Evolutionary conservation across 2,888 invertebrate species (phyloP).

Genomic region (Priocnemis perturbator): DNA sequence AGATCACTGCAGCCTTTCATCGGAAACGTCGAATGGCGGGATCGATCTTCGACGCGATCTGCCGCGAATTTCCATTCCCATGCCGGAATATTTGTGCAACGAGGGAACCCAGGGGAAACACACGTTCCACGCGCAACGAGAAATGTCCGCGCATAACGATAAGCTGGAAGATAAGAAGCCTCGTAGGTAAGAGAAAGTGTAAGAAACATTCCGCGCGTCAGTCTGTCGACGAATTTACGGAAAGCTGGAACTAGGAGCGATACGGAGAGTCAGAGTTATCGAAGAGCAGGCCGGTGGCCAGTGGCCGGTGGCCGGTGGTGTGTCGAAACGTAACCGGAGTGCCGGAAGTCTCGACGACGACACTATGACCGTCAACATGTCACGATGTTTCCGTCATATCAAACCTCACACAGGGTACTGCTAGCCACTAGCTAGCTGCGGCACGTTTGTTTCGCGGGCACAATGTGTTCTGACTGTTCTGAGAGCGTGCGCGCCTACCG

Average conservation of each 20-base stretch:
- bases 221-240: background rate
- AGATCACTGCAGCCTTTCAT: constrained; percentile 31
- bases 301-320: constrained; percentile 14
- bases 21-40: constrained; percentile 27
- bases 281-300: background rate
- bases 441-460: constrained; percentile 22
- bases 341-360: constrained; percentile 38
- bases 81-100: too few species aligned
- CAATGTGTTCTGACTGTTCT: background rate
- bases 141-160: too few species aligned
- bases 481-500: background rate
- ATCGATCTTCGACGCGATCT: background rate
- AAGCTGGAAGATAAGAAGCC: too few species aligned
- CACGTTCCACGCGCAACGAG: too few species aligned
- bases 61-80: too few species aligned
- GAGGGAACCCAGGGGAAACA: too few species aligned
- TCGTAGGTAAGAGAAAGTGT: too few species aligned
- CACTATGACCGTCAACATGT: constrained; percentile 4
- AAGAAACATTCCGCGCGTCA: background rate
- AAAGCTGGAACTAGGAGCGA: constrained; percentile 9
- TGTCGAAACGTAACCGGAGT: constrained; percentile 46
- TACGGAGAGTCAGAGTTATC: constrained; percentile 13
- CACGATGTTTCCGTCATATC: constrained; percentile 10
- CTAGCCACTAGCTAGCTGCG: too few species aligned
- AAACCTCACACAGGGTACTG: constrained; percentile 15